These are phyloP conservation scores for Pachyramphus minor DNA, from an alignment of 2,113 vertebrate genomes.

Conservation along the genomic window DNA sequence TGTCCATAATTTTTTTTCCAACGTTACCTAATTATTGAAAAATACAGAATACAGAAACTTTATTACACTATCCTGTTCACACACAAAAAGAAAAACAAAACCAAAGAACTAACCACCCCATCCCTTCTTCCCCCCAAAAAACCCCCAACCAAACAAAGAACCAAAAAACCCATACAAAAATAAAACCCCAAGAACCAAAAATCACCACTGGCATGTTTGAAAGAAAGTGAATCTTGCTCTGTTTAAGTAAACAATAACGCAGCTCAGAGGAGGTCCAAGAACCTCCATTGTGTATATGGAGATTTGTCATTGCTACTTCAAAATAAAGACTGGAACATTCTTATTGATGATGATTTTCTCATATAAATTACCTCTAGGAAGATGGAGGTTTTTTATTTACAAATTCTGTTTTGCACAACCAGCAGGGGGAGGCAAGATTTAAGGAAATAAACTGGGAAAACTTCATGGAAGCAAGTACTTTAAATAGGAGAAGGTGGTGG, in stretches of 20 bases:
- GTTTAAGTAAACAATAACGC: background rate
- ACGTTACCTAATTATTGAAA: background rate
- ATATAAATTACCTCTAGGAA: background rate
- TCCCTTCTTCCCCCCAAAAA: background rate
- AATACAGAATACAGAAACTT: background rate
- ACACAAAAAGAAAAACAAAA: background rate
- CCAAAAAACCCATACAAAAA: background rate
- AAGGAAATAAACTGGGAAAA: constrained; percentile 80
- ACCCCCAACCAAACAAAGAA: background rate
- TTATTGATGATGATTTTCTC: background rate
- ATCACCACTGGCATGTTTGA: background rate
- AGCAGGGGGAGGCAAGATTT: constrained; percentile 96
- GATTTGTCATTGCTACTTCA: background rate
- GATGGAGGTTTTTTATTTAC: background rate
- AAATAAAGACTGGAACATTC: background rate
- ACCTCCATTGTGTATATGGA: background rate
- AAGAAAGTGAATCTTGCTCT: background rate
- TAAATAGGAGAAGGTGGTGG: background rate
- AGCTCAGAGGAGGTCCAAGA: background rate
- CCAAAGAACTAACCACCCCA: fast-evolving
- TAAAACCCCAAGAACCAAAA: background rate
- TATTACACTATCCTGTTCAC: background rate
- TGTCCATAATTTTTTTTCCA: background rate
- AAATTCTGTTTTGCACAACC: constrained; percentile 77
- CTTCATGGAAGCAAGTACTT: constrained; percentile 9